Conservation (phyloP, 2,113 vertebrate species). For the Catharus minimus region DNA sequence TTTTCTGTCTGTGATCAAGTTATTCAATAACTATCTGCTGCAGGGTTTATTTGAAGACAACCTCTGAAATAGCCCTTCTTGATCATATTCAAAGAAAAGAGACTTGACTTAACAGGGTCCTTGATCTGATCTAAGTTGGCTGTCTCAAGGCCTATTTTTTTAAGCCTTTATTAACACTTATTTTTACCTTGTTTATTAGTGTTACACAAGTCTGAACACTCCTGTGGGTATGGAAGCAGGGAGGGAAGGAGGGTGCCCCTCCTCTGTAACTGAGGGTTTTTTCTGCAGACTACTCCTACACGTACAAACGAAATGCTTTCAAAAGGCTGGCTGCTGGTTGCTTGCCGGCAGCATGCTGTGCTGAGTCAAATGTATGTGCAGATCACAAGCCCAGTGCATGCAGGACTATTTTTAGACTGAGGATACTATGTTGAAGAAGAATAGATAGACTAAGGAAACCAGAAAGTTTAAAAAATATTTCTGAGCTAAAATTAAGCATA, state of each 20-base stretch:
- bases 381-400: conserved; percentile 59
- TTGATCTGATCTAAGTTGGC: background rate
- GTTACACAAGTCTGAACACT: conserved; percentile 44
- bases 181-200: background rate
- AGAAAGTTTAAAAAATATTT: conserved; percentile 43
- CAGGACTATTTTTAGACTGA: conserved; percentile 48
- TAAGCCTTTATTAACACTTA: background rate
- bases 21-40: conserved; percentile 25
- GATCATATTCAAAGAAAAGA: background rate
- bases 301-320: background rate
- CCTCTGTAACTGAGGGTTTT: background rate
- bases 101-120: background rate
- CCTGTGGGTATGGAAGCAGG: background rate
- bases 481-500: background rate
- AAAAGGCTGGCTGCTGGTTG: conserved; percentile 20
- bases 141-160: background rate
- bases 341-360: conserved; percentile 54
- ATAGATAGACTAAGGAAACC: background rate
- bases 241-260: background rate
- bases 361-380: conserved; percentile 62
- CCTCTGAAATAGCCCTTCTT: background rate
- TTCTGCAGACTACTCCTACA: conserved; percentile 41
- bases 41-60: background rate
- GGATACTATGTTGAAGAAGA: conserved; percentile 18
- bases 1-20: background rate